Evolutionary conservation across 1,140 invertebrate genomes (phyloP), one percentile per base, ranked within the genome.

Genomic region (Nylanderia fulva): DNA sequence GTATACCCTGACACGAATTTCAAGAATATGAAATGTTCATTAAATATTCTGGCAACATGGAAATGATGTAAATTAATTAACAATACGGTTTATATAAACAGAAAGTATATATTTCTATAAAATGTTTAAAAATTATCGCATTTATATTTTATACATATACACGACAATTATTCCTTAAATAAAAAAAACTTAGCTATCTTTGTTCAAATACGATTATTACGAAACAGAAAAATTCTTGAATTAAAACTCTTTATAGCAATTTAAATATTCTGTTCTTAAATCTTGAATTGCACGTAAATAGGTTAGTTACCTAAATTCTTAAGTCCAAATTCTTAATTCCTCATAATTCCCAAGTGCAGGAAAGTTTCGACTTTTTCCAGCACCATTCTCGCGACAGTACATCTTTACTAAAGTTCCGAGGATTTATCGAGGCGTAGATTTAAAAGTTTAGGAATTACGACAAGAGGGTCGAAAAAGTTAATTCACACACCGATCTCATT

Each of bases 391-490:
- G 66, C 77, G 77, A 82, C 77, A 82, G 52, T 82, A 82, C 77
- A 82, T 82, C 66, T 48, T 82, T 42, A 45, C 66, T 82, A 82
- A 82, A 82, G 77, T 82, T 82, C 18, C 36, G 5, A 29, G 66
- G 36, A 82, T 82, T 82, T 82, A 82, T 82, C 52, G 66, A 82
- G 66, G 66, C 36, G 66, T 71, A 82, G 77, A 82, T 82, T 82
- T 82, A 82, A 82, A 82, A 82, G 77, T 82, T 82, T 72, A 82
- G 52, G 60, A 82, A 82, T 82, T 82, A 82, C 77, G 77, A 82
- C 77, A 82, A 82, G 69, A 72, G 52, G 56, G 66, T 72, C 77
- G 66, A 72, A 71, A 72, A 82, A 82, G 66, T 82, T 82, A 82
- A 82, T 82, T 82, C 77, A 82, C 77, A 82, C 77, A 82, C 66